These are phyloP conservation scores for Atrina japonica DNA, from an alignment of 2,888 invertebrate genomes.

Conservation along the genomic window DNA sequence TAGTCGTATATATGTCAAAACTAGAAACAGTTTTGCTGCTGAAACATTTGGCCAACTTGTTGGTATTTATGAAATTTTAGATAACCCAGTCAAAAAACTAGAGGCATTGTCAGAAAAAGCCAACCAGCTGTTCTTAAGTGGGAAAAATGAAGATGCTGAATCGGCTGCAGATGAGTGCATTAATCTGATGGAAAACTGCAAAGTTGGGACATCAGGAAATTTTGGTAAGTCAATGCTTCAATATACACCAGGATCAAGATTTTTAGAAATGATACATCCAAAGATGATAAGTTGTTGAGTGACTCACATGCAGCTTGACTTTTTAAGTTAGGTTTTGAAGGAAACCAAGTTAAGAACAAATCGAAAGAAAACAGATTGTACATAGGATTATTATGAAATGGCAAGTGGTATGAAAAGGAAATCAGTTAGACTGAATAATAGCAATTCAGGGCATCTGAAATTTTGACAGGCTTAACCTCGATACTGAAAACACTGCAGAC, in stretches of 20 bases:
- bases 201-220: constrained; percentile 10
- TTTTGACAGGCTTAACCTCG: too few species aligned
- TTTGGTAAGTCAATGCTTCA: constrained; percentile 34
- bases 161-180: constrained; percentile 46
- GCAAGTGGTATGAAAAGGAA: too few species aligned
- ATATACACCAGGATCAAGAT: too few species aligned
- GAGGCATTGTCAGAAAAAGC: constrained; percentile 52
- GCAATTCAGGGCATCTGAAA: too few species aligned
- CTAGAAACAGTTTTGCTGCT: constrained; percentile 33
- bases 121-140: constrained; percentile 32
- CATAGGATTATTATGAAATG: too few species aligned
- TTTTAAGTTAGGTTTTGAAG: too few species aligned
- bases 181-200: constrained; percentile 33
- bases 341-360: too few species aligned
- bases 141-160: constrained; percentile 32
- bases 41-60: constrained; percentile 48
- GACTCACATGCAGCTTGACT: too few species aligned
- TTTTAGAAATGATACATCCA: background rate
- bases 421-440: too few species aligned
- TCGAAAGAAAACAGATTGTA: too few species aligned
- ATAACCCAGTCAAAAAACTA: constrained; percentile 49
- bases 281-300: background rate
- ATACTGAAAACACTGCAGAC: too few species aligned
- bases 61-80: constrained; percentile 43
- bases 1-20: constrained; percentile 38